phyloP scores from a whole-genome alignment of 2,888 invertebrate species.

The Melanostoma scalare region DNA sequence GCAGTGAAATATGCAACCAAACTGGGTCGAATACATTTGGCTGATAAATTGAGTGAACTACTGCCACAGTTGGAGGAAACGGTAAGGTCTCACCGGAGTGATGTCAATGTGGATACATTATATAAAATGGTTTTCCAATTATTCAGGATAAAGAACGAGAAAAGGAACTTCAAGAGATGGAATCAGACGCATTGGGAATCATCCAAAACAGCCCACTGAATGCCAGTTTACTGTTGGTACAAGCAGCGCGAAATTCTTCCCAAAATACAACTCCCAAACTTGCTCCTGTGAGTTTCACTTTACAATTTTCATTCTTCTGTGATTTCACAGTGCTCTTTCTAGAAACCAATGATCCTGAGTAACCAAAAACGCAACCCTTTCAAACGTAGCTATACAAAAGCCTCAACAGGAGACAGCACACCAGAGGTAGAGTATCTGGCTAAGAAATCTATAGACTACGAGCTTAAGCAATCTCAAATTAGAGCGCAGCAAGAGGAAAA shows the following conservation, averaged over 20 bases:
- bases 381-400: constrained; percentile 82
- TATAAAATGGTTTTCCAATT: background rate
- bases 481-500: constrained; percentile 75
- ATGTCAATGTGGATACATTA: too few relatives aligned
- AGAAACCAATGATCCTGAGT: constrained; percentile 79
- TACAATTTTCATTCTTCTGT: background rate
- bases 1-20: constrained; percentile 95
- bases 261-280: constrained; percentile 66
- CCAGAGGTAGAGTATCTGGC: constrained; percentile 51
- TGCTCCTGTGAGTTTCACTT: constrained; percentile 72
- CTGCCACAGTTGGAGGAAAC: constrained; percentile 82
- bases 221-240: constrained; percentile 65
- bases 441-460: constrained; percentile 70
- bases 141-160: constrained; percentile 76
- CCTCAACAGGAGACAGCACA: constrained; percentile 72
- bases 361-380: constrained; percentile 83
- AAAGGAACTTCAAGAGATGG: constrained; percentile 76
- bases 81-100: constrained; percentile 56
- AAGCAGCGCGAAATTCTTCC: constrained; percentile 36
- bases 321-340: background rate
- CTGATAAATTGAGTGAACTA: constrained; percentile 88
- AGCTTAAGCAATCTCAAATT: constrained; percentile 40
- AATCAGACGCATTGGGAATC: constrained; percentile 75
- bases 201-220: constrained; percentile 75
- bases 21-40: constrained; percentile 89